A percentile compares a stretch with the other conserved stretches of the same genome.
Conservation (phyloP, 2,888 invertebrate species). For the Molorchus minor region DNA sequence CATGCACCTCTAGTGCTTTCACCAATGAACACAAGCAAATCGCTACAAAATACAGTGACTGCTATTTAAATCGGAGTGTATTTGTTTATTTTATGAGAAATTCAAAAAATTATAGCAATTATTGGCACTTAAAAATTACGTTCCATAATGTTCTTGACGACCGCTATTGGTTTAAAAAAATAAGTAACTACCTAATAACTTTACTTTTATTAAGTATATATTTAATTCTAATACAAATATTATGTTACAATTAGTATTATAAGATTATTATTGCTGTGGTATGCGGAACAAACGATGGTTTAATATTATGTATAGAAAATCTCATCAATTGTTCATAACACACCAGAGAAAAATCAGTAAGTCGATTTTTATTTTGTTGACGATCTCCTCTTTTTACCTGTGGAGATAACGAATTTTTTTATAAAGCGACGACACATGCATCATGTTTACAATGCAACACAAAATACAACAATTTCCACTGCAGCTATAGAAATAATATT, state of each 20-base stretch:
- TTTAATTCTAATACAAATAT: not conserved
- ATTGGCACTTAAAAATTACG: conserved; percentile 22
- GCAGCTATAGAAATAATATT: no score
- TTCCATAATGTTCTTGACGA: conserved; percentile 4
- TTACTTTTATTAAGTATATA: no score
- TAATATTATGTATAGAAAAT: not conserved
- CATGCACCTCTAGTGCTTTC: conserved; percentile 3
- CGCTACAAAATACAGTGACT: conserved; percentile 12
- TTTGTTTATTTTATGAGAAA: conserved; percentile 8
- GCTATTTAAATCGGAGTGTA: conserved; percentile 11
- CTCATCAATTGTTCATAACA: not conserved
- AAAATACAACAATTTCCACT: no score
- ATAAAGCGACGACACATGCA: no score
- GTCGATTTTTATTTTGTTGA: no score
- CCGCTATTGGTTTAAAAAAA: no score
- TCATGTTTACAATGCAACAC: no score
- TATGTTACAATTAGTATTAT: conserved; percentile 3
- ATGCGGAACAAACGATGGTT: conserved; percentile 2
- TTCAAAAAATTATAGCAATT: not conserved
- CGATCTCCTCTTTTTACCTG: no score
- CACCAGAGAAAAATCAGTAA: no score
- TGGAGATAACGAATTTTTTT: no score
- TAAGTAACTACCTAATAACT: no score
- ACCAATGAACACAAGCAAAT: conserved; percentile 10
- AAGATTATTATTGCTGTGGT: conserved; percentile 3